These are phyloP conservation scores for Catotricha subobsoleta DNA, from an alignment of 2,888 invertebrate genomes.

Conservation along the genomic window DNA sequence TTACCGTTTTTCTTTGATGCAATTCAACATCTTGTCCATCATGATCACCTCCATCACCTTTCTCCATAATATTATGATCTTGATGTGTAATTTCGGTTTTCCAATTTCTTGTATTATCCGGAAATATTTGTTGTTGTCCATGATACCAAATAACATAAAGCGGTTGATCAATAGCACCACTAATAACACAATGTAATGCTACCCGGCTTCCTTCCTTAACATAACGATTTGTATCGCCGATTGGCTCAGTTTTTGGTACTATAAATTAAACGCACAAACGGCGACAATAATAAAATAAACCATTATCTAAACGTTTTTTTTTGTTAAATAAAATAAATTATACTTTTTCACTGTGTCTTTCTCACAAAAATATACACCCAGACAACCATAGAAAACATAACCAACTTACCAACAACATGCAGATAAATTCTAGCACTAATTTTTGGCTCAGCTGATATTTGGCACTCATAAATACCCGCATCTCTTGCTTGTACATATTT, in stretches of 20 bases:
- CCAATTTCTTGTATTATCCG: constrained; percentile 9
- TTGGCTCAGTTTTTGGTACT: constrained; percentile 74
- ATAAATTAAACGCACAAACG: constrained; percentile 16
- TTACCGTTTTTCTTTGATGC: constrained; percentile 4
- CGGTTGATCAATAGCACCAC: constrained; percentile 66
- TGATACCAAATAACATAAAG: constrained; percentile 83
- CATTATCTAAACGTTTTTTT: not conserved
- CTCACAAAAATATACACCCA: too few species aligned
- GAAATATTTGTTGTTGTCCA: constrained; percentile 9
- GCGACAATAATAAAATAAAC: not conserved
- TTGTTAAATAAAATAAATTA: too few species aligned
- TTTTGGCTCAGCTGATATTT: constrained; percentile 87
- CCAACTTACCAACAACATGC: constrained; percentile 71
- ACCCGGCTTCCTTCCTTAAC: constrained; percentile 71
- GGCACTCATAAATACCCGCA: constrained; percentile 84
- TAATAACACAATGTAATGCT: constrained; percentile 63
- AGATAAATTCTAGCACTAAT: constrained; percentile 84
- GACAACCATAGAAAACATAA: not conserved
- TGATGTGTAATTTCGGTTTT: constrained; percentile 7
- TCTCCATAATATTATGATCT: constrained; percentile 4
- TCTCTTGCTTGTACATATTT: constrained; percentile 82
- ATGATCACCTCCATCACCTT: too few species aligned
- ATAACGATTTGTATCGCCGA: constrained; percentile 65
- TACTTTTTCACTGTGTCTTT: too few species aligned
- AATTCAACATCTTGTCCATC: too few species aligned